phyloP scores from a whole-genome alignment of 2,113 vertebrate genomes.

The Protobothrops flavoviridis region DNA sequence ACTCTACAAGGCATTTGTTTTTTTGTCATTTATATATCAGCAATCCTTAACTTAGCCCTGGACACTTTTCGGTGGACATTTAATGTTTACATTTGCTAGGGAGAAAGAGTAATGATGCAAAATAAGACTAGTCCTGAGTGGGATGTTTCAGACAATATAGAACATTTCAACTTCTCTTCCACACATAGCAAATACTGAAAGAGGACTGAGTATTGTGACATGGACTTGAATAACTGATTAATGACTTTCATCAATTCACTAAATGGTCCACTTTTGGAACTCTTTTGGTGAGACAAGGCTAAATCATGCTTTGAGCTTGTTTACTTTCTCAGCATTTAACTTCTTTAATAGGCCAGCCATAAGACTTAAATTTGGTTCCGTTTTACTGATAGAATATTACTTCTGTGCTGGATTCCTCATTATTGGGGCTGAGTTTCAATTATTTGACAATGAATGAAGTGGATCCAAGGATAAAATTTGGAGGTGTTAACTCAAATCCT shows the following conservation, averaged over 20 bases:
- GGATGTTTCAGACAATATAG: not conserved
- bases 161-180: not conserved
- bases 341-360: not conserved
- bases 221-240: not conserved
- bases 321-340: not conserved
- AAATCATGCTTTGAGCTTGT: not conserved
- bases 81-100: not conserved
- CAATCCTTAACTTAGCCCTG: not conserved
- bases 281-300: not conserved
- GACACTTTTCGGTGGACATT: not conserved
- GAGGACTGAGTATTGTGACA: not conserved
- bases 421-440: not conserved
- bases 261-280: not conserved
- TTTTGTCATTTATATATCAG: not conserved
- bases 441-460: not conserved
- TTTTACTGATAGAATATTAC: not conserved
- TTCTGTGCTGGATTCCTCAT: not conserved
- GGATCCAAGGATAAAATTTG: not conserved
- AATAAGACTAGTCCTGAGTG: not conserved
- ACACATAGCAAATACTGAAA: not conserved
- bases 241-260: not conserved
- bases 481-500: not conserved
- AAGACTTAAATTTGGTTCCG: not conserved
- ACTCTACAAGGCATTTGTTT: not conserved
- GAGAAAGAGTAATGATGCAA: not conserved